Conservation (phyloP, 2,888 invertebrate species). For the Lamellibrachia columna region DNA sequence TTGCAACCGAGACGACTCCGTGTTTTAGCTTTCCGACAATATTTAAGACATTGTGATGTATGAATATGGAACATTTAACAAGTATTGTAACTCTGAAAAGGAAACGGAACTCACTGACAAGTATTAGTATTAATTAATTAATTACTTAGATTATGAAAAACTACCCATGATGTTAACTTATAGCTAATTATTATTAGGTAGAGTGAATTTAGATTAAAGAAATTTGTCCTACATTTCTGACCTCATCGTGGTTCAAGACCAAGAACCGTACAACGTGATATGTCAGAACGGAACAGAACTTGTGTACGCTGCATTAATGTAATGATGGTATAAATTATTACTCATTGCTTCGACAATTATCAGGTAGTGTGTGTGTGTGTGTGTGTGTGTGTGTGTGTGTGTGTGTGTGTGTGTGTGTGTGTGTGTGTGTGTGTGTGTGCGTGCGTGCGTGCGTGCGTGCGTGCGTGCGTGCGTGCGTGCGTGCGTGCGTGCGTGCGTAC, state of each 20-base stretch:
- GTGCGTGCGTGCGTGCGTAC: too few relatives aligned
- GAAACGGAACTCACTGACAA: background rate
- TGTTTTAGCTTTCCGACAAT: background rate
- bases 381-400: too few relatives aligned
- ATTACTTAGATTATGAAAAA: background rate
- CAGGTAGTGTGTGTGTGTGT: background rate
- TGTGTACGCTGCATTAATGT: background rate
- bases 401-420: fast-evolving
- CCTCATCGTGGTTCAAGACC: background rate
- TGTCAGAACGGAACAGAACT: background rate
- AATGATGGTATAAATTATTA: background rate
- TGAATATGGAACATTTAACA: background rate
- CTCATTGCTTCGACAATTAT: background rate
- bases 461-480: too few relatives aligned
- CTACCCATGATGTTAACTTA: background rate
- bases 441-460: too few relatives aligned
- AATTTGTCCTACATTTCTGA: background rate
- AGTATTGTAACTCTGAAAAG: background rate
- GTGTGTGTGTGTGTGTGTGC: too few relatives aligned
- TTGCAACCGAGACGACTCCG: background rate
- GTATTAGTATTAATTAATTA: background rate
- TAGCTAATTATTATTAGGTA: background rate
- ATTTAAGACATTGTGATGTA: background rate
- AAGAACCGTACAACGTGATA: background rate
- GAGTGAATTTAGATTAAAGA: background rate